These are phyloP conservation scores for Pungitius pungitius DNA, from an alignment of 2,113 vertebrate genomes.

Conservation along the genomic window DNA sequence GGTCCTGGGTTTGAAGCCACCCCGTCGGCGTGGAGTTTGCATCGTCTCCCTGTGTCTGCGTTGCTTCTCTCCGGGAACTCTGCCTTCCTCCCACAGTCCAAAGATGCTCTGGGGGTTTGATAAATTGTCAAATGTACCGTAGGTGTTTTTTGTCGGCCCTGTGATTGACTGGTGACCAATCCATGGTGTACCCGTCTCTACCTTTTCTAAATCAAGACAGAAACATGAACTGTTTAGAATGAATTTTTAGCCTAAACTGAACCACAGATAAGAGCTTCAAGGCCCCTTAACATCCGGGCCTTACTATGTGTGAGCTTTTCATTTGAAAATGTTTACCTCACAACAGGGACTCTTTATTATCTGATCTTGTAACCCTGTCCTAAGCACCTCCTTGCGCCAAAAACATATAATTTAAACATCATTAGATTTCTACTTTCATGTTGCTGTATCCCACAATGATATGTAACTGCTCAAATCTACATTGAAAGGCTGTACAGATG, in stretches of 20 bases:
- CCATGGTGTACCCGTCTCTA: not conserved
- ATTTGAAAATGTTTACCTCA: not conserved
- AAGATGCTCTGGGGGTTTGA: too few species aligned
- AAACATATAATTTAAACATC: not conserved
- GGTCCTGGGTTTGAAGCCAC: too few species aligned
- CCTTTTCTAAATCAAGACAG: not conserved
- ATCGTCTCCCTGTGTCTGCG: too few species aligned
- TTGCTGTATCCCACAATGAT: not conserved
- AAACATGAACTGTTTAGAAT: not conserved
- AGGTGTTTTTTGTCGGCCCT: too few species aligned
- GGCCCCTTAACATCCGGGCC: not conserved
- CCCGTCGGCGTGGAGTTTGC: too few species aligned
- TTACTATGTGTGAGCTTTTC: not conserved
- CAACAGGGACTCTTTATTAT: not conserved
- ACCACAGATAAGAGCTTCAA: not conserved
- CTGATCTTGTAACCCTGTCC: not conserved
- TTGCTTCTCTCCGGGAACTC: too few species aligned
- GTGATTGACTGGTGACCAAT: not conserved
- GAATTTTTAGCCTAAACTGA: not conserved
- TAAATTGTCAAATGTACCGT: too few species aligned
- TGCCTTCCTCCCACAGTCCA: too few species aligned
- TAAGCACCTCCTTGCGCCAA: not conserved
- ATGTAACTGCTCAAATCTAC: slow-evolving; percentile 4
- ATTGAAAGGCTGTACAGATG: not conserved
- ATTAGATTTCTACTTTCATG: slow-evolving; percentile 4